Evolutionary conservation across 2,797 vertebrate species (phyloP).

Genomic region (Pseudomugil tenellus): DNA sequence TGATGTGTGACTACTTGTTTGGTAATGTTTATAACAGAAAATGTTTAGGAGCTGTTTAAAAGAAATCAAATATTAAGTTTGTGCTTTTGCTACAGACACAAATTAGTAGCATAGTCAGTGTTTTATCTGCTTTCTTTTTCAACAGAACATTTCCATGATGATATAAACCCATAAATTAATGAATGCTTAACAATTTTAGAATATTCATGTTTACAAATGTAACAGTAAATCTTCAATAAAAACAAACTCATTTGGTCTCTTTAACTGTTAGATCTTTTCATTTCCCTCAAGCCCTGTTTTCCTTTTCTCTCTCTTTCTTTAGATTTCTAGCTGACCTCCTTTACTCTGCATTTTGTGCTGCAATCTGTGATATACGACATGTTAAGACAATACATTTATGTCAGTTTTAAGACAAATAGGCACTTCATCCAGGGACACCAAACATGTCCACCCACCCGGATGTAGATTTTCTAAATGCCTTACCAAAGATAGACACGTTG

Average conservation of each 20-base stretch:
- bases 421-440: constrained; percentile 8
- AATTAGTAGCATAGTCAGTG: constrained; percentile 82
- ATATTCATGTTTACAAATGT: constrained; percentile 81
- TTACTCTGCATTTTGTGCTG: constrained; percentile 1
- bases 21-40: constrained; percentile 79
- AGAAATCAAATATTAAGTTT: constrained; percentile 72
- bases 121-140: constrained; percentile 70
- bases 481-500: constrained; percentile 6
- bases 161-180: constrained; percentile 49
- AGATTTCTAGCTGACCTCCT: constrained; percentile 2
- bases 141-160: constrained; percentile 64
- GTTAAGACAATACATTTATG: constrained; percentile 9
- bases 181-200: constrained; percentile 70
- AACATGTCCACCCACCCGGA: constrained; percentile 30
- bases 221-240: constrained; percentile 80
- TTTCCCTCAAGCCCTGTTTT: neutral
- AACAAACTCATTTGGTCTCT: constrained; percentile 65
- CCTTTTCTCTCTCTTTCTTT: neutral
- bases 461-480: constrained; percentile 19
- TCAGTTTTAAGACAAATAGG: constrained; percentile 25
- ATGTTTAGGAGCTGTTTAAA: constrained; percentile 70
- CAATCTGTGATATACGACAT: neutral
- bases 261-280: constrained; percentile 19
- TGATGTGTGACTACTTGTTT: constrained; percentile 78
- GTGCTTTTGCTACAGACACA: constrained; percentile 79